Base-by-base conservation (phyloP, 2,888 invertebrate species). In the Slavum lentiscoides region DNA sequence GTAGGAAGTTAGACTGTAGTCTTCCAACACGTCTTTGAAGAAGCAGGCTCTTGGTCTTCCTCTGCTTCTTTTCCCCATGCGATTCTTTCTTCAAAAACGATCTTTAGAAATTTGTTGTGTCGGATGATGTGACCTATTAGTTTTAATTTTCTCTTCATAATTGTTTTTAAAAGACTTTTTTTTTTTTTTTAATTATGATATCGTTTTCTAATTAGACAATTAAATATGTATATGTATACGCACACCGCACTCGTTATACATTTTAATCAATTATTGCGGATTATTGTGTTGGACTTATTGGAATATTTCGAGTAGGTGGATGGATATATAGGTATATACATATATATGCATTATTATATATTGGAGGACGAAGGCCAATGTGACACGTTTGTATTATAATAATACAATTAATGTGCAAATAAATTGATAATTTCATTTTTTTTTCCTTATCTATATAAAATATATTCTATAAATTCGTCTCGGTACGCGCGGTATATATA, bases 261-360 rank as follows among this genome's bases (percentile, higher is more conserved):
- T 58, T 58, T 70, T 49, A 70, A 70, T 70, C 58, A 39, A 15
- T n/a, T 70, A 7, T 39, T 58, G 15, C 0, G 58, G 70, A 70
- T 70, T 39, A 43, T 49, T 15, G 37, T 58, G 1, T n/a, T 55
- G 19, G n/a, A 58, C 58, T 58, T 30, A 30, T 30, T 21, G 37
- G 58, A 37, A 21, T 55, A 55, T 58, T 58, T 70, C 70, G 21
- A 58, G 70, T 58, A 70, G 70, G 13, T 37, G n/a, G n/a, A n/a
- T n/a, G n/a, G n/a, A n/a, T n/a, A 15, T 17, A n/a, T 21, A 21
- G 3, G 8, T 58, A 58, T 58, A 58, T n/a, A n/a, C n/a, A n/a
- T n/a, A n/a, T n/a, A 43, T 59, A 21, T 17, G 37, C n/a, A 3
- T 13, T 13, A 49, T 30, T 30, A 4, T 49, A 9, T 64, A 39